Evolutionary conservation across 1,140 invertebrate genomes (phyloP).

Genomic region (Drosophila aff.): DNA sequence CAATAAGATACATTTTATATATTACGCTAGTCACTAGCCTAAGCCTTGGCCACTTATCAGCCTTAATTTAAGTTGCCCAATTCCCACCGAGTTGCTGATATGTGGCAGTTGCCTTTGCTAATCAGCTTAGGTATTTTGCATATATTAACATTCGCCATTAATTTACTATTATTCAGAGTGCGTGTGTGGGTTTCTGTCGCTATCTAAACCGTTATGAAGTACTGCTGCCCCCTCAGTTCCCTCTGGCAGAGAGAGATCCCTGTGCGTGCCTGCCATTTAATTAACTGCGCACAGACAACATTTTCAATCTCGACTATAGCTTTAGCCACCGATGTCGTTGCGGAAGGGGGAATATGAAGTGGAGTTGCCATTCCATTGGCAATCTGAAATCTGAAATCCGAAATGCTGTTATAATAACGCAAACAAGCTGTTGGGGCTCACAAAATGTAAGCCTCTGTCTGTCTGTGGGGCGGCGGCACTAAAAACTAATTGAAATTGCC

Average conservation of each 20-base stretch:
- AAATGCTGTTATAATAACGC: slow-evolving; percentile 68
- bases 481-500: slow-evolving; percentile 74
- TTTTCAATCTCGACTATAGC: slow-evolving; percentile 46
- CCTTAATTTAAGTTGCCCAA: slow-evolving; percentile 11
- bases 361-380: slow-evolving; percentile 31
- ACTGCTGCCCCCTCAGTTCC: neutral
- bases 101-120: slow-evolving; percentile 32
- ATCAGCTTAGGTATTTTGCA: slow-evolving; percentile 57
- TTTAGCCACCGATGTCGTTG: slow-evolving; percentile 10
- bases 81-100: slow-evolving; percentile 9
- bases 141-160: slow-evolving; percentile 55
- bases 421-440: slow-evolving; percentile 64
- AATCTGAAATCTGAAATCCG: slow-evolving; percentile 50
- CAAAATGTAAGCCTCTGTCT: slow-evolving; percentile 53
- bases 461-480: slow-evolving; percentile 41
- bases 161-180: slow-evolving; percentile 26
- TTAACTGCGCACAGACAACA: slow-evolving; percentile 65
- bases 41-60: neutral
- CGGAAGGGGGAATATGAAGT: slow-evolving; percentile 2
- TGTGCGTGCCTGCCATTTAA: slow-evolving; percentile 71
- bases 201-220: slow-evolving; percentile 31
- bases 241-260: slow-evolving; percentile 11
- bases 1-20: neutral
- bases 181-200: slow-evolving; percentile 15
- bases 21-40: neutral